Conservation (phyloP, 1,140 invertebrate species). For the Streblospio benedicti region DNA sequence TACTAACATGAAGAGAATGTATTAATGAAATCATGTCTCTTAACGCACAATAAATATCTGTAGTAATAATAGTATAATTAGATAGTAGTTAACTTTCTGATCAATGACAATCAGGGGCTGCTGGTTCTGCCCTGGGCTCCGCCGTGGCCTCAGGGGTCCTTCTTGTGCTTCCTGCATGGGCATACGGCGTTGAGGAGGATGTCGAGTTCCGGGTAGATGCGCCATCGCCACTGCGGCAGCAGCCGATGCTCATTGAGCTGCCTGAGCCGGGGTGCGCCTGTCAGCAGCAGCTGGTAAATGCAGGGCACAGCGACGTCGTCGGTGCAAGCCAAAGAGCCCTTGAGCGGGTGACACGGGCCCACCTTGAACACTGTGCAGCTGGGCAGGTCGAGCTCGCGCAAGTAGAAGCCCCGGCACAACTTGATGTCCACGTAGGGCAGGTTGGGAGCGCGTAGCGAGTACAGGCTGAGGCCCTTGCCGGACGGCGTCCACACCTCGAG, state of each 20-base stretch:
- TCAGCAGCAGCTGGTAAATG: conserved; percentile 29
- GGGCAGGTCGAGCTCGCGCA: conserved; percentile 30
- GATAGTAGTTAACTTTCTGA: too few species aligned
- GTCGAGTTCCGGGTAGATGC: conserved; percentile 24
- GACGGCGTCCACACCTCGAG: conserved; percentile 41
- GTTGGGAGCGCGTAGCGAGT: conserved; percentile 25
- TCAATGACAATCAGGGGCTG: too few species aligned
- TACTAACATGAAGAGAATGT: too few species aligned
- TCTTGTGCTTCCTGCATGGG: conserved; percentile 33
- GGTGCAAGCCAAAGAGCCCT: conserved; percentile 29
- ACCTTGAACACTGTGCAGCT: conserved; percentile 28
- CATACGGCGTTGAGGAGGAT: conserved; percentile 35
- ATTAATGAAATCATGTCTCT: too few species aligned
- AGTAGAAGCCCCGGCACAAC: conserved; percentile 37
- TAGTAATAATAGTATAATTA: too few species aligned
- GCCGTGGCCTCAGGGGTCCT: too few species aligned
- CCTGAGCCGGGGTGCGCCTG: conserved; percentile 28
- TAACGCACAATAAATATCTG: too few species aligned
- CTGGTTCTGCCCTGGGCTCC: too few species aligned
- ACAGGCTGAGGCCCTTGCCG: conserved; percentile 27
- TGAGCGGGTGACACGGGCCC: conserved; percentile 32
- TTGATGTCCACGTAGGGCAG: conserved; percentile 37
- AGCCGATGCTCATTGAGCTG: conserved; percentile 37
- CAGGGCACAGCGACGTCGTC: conserved; percentile 32
- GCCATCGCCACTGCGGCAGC: conserved; percentile 26